Conservation (phyloP, 2,888 invertebrate species). For the Neocrepidodera transversa region DNA sequence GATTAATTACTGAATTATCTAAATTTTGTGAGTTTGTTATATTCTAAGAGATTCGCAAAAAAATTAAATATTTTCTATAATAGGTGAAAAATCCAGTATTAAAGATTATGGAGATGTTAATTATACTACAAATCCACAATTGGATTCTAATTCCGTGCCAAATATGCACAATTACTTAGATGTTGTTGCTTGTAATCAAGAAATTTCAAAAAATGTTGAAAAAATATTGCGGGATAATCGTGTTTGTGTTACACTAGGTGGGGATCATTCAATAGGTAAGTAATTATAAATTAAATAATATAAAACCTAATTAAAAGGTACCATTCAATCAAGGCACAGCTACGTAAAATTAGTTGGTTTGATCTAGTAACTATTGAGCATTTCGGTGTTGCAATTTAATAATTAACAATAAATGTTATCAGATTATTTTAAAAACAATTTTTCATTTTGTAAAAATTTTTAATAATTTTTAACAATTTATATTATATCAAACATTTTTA, state of each 20-base stretch:
- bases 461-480: too few relatives aligned
- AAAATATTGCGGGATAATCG: conserved; percentile 70
- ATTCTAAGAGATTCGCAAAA: too few relatives aligned
- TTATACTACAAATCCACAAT: conserved; percentile 56
- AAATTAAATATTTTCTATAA: conserved; percentile 19
- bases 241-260: conserved; percentile 80
- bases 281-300: too few relatives aligned
- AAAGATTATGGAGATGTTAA: conserved; percentile 75
- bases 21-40: conserved; percentile 65
- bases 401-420: too few relatives aligned
- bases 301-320: too few relatives aligned
- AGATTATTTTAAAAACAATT: too few relatives aligned
- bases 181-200: conserved; percentile 72
- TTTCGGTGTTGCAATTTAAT: too few relatives aligned
- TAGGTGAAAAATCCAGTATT: conserved; percentile 51
- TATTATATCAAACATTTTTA: too few relatives aligned
- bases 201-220: conserved; percentile 70
- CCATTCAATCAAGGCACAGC: too few relatives aligned
- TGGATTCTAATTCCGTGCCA: conserved; percentile 58
- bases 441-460: too few relatives aligned
- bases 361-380: too few relatives aligned
- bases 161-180: conserved; percentile 74
- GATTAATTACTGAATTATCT: conserved; percentile 68
- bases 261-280: conserved; percentile 86
- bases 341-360: too few relatives aligned